A percentile compares a stretch with the other conserved stretches of the same genome.
These are phyloP conservation scores for Acrobasis consociella DNA, from an alignment of 2,888 invertebrate genomes.

Conservation along the genomic window DNA sequence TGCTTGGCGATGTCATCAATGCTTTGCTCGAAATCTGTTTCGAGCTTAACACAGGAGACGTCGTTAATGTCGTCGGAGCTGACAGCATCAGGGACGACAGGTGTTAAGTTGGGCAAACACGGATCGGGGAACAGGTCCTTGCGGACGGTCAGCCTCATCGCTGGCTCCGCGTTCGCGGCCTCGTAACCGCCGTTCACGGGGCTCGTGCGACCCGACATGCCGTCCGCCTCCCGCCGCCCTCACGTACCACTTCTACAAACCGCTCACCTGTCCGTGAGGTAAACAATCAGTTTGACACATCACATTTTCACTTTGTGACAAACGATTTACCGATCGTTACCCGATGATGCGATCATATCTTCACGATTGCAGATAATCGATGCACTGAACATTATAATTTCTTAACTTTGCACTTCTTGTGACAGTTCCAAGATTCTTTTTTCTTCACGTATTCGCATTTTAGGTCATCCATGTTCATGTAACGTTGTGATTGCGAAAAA, in stretches of 20 bases:
- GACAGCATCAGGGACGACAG: constrained; percentile 49
- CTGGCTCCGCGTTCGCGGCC: constrained; percentile 56
- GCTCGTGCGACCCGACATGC: constrained; percentile 79
- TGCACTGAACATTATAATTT: constrained; percentile 69
- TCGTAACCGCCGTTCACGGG: constrained; percentile 78
- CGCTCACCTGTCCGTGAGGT: constrained; percentile 81
- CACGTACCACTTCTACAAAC: constrained; percentile 76
- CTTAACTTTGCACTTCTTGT: constrained; percentile 71
- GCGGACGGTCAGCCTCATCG: constrained; percentile 74
- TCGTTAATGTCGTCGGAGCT: constrained; percentile 57
- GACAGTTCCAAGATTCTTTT: constrained; percentile 78
- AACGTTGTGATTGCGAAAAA: constrained; percentile 83
- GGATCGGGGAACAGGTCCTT: constrained; percentile 77
- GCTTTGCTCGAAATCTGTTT: constrained; percentile 79
- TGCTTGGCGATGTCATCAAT: constrained; percentile 75
- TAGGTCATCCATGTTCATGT: constrained; percentile 84
- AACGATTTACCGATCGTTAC: constrained; percentile 66
- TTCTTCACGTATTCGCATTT: constrained; percentile 82
- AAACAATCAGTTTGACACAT: constrained; percentile 83
- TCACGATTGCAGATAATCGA: constrained; percentile 64
- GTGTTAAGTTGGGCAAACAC: constrained; percentile 51
- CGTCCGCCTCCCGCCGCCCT: constrained; percentile 78
- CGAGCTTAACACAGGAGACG: constrained; percentile 72
- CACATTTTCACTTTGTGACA: constrained; percentile 81
- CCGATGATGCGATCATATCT: constrained; percentile 62